Evolutionary conservation across 2,797 vertebrate species (phyloP).

Genomic region (Sebastes minor): DNA sequence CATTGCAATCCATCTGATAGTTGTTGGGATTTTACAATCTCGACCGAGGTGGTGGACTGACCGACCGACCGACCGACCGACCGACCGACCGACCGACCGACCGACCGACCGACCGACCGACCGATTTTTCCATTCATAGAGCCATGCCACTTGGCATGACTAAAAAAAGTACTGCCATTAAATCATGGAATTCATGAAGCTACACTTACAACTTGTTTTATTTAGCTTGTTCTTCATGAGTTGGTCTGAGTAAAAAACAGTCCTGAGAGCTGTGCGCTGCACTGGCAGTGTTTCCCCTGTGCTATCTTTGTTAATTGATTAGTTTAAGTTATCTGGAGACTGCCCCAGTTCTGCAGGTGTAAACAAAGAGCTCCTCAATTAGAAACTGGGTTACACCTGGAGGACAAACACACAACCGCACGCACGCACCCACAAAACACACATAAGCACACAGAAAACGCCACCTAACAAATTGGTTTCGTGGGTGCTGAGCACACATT

Average conservation of each 20-base stretch:
- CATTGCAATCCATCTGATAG: background rate
- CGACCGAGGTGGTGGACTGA: background rate
- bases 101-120: no score
- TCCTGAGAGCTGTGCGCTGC: slow-evolving; percentile 25
- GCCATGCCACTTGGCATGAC: background rate
- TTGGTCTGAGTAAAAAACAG: background rate
- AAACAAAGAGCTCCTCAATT: slow-evolving; percentile 68
- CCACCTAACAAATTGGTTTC: slow-evolving; percentile 58
- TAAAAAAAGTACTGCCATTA: background rate
- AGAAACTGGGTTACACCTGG: slow-evolving; percentile 78
- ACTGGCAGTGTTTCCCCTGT: slow-evolving; percentile 41
- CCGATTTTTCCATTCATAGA: background rate
- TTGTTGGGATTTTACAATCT: background rate
- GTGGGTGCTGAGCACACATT: slow-evolving; percentile 49
- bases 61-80: no score
- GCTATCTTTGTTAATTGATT: slow-evolving; percentile 72
- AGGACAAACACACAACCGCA: slow-evolving; percentile 52
- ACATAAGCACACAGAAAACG: slow-evolving; percentile 31
- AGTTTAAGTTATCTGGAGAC: slow-evolving; percentile 70
- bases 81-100: no score
- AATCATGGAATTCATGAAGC: background rate
- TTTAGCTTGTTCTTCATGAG: background rate
- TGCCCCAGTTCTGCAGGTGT: slow-evolving; percentile 71
- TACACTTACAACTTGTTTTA: background rate
- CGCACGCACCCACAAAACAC: slow-evolving; percentile 16